Conservation (phyloP, 2,888 invertebrate genomes). For the Carpatolechia fugitivella region DNA sequence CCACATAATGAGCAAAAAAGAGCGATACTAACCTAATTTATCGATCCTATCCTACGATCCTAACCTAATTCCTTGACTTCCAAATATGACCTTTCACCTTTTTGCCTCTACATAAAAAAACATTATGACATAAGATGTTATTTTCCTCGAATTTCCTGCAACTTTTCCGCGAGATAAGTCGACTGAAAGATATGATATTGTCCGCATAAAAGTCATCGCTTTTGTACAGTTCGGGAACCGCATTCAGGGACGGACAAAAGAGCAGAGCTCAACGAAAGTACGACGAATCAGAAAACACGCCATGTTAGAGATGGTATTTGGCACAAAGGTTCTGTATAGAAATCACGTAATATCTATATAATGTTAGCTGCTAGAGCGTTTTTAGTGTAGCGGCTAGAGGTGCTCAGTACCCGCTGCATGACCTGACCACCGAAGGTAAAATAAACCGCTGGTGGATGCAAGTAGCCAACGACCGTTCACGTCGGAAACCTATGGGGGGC, state of each 20-base stretch:
- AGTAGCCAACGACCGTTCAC: too few species aligned
- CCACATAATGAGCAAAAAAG: too few species aligned
- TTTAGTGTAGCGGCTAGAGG: too few species aligned
- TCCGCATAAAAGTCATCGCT: conserved; percentile 1
- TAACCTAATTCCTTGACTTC: not conserved
- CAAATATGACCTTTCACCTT: not conserved
- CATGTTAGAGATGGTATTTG: not conserved
- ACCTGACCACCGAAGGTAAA: too few species aligned
- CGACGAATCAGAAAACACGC: not conserved
- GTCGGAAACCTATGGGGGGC: too few species aligned
- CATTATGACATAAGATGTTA: not conserved
- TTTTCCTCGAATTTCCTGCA: not conserved
- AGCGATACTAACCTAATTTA: too few species aligned
- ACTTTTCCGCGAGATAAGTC: not conserved
- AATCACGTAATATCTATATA: too few species aligned
- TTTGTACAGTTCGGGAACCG: not conserved
- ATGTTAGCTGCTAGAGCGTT: too few species aligned
- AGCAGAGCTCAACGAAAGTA: not conserved
- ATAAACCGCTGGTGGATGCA: too few species aligned
- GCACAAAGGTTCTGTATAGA: too few species aligned
- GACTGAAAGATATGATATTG: not conserved
- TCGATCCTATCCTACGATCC: too few species aligned
- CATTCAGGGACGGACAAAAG: not conserved
- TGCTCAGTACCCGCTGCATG: too few species aligned
- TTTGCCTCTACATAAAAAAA: not conserved